A percentile compares a stretch with the other conserved stretches of the same genome.
phyloP scores from a whole-genome alignment of 2,888 invertebrate genomes.

The Oxycera nigricornis region DNA sequence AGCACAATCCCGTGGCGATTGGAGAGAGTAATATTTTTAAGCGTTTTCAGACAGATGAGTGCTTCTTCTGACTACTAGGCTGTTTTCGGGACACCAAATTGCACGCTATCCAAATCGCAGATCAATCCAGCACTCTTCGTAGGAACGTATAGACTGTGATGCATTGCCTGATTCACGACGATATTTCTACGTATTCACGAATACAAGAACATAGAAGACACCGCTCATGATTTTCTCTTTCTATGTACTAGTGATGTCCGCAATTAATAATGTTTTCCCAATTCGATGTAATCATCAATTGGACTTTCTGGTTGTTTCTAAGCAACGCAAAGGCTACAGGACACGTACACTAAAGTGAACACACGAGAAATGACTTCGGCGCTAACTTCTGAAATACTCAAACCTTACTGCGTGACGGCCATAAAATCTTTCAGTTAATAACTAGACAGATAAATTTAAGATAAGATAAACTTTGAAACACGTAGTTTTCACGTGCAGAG shows the following conservation, averaged over 20 bases:
- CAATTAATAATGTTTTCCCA: background rate
- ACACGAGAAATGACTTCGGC: background rate
- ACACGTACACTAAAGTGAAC: background rate
- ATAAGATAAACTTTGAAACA: conserved; percentile 8
- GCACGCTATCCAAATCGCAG: too few relatives aligned
- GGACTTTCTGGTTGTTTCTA: background rate
- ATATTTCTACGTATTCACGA: too few relatives aligned
- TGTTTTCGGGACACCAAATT: too few relatives aligned
- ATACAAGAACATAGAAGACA: too few relatives aligned
- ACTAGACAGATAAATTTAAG: conserved; percentile 5
- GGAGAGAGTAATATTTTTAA: too few relatives aligned
- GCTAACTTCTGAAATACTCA: background rate
- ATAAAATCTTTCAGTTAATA: background rate
- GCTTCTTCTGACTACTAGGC: too few relatives aligned
- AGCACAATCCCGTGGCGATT: too few relatives aligned
- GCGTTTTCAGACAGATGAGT: too few relatives aligned
- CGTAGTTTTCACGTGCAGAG: conserved; percentile 7
- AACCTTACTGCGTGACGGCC: background rate
- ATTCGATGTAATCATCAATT: background rate
- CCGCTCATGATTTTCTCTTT: too few relatives aligned
- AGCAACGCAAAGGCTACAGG: background rate
- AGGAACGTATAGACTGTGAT: too few relatives aligned
- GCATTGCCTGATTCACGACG: too few relatives aligned
- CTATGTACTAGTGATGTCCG: background rate
- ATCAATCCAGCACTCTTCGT: too few relatives aligned